Percentiles rank a stretch among this genome's conserved stretches.
Evolutionary conservation across 2,888 invertebrate species (phyloP).

Genomic region (Allolobophora icterica): DNA sequence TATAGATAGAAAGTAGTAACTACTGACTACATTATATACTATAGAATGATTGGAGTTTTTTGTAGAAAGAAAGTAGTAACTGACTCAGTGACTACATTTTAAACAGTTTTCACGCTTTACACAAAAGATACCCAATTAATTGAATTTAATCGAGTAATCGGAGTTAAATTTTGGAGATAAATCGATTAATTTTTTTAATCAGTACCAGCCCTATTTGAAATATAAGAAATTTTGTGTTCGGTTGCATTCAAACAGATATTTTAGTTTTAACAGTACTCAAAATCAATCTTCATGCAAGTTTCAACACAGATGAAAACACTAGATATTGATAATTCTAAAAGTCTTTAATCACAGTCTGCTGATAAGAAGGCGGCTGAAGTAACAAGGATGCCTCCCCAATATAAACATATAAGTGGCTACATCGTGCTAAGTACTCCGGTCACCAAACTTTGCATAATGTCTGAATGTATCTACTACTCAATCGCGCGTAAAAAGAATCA

Average conservation of each 20-base stretch:
- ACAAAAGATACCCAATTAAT: too few species aligned
- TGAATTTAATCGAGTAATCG: too few species aligned
- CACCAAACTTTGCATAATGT: neutral
- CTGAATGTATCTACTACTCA: neutral
- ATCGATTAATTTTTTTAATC: too few species aligned
- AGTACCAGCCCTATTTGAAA: too few species aligned
- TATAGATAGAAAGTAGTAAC: too few species aligned
- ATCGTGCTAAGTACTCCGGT: neutral
- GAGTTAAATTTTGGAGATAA: too few species aligned
- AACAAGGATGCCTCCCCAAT: neutral
- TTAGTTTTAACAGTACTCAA: neutral
- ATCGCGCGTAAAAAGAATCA: neutral
- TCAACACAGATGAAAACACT: neutral
- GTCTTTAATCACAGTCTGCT: neutral
- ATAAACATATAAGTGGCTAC: neutral
- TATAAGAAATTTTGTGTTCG: neutral
- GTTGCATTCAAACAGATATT: neutral
- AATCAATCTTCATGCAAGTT: neutral
- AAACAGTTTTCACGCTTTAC: too few species aligned
- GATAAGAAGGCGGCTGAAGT: neutral
- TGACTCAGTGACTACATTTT: too few species aligned
- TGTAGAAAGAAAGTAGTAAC: too few species aligned
- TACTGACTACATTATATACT: too few species aligned
- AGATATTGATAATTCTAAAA: neutral
- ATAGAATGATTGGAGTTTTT: too few species aligned